A percentile compares a stretch with the other conserved stretches of the same genome.
These are phyloP conservation scores for Cochlearius cochlearius DNA, from an alignment of 2,113 vertebrate genomes.

Conservation along the genomic window DNA sequence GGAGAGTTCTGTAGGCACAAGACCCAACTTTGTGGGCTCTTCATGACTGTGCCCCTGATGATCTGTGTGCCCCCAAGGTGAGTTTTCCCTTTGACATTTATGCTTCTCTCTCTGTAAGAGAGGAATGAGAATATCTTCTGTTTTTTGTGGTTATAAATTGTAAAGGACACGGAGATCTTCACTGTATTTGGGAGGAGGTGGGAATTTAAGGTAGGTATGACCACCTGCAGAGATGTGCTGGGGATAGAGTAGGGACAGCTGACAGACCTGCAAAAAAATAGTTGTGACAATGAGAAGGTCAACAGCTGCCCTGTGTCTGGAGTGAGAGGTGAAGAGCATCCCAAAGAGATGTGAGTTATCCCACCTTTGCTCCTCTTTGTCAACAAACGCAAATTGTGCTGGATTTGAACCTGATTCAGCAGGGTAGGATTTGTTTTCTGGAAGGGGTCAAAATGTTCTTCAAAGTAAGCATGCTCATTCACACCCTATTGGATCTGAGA, in stretches of 20 bases:
- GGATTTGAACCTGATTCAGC: neutral
- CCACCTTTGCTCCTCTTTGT: neutral
- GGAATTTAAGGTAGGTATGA: neutral
- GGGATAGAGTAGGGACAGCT: neutral
- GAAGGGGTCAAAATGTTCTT: neutral
- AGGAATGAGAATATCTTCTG: neutral
- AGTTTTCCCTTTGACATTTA: neutral
- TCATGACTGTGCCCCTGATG: neutral
- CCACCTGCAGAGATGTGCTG: neutral
- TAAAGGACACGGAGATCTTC: neutral
- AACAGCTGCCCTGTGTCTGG: neutral
- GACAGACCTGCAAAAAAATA: neutral
- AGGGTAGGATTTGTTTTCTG: neutral
- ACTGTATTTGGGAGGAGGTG: neutral
- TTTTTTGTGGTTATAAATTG: neutral
- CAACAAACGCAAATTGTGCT: neutral
- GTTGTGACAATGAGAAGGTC: neutral
- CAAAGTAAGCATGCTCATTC: neutral
- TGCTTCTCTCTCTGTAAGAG: neutral
- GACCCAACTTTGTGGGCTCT: neutral
- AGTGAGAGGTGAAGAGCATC: neutral
- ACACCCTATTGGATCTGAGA: neutral
- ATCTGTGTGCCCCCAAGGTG: neutral
- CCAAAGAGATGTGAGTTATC: neutral
- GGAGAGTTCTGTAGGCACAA: neutral